A percentile compares a stretch with the other conserved stretches of the same genome.
These are phyloP conservation scores for Galleria mellonella DNA, from an alignment of 1,140 invertebrate genomes.

Conservation along the genomic window DNA sequence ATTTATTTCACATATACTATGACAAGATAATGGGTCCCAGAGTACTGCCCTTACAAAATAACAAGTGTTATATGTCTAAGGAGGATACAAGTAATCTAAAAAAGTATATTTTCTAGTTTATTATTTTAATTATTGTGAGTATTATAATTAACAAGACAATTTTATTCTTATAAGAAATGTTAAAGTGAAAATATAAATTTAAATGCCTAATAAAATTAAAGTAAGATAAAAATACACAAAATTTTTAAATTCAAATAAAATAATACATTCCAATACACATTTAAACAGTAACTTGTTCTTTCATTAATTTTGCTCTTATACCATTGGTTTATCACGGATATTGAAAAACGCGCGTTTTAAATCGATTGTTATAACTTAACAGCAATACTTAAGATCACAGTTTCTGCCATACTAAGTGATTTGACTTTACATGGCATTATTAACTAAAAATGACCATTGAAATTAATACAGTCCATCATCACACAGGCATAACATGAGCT, in stretches of 20 bases:
- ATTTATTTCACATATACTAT: neutral
- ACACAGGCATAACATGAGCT: slow-evolving; percentile 19
- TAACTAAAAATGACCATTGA: slow-evolving; percentile 15
- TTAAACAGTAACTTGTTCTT: too few relatives aligned
- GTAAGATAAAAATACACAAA: slow-evolving; percentile 2
- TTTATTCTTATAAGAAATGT: neutral
- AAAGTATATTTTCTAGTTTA: slow-evolving; percentile 2
- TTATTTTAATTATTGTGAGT: slow-evolving; percentile 13
- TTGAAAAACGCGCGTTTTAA: too few relatives aligned
- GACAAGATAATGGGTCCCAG: slow-evolving; percentile 12
- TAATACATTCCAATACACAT: too few relatives aligned
- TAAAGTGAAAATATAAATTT: slow-evolving; percentile 12
- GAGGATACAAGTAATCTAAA: slow-evolving; percentile 25
- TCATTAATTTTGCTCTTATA: neutral
- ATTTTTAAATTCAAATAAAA: neutral
- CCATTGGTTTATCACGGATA: too few relatives aligned
- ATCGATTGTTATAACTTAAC: slow-evolving; percentile 17
- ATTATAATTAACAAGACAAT: slow-evolving; percentile 19
- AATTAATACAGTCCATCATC: slow-evolving; percentile 18
- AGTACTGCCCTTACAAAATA: slow-evolving; percentile 22
- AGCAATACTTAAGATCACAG: slow-evolving; percentile 34
- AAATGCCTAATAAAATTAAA: neutral
- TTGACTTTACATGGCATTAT: slow-evolving; percentile 16
- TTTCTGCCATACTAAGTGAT: slow-evolving; percentile 20
- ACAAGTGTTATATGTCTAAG: slow-evolving; percentile 19